These are phyloP conservation scores for Ceratoteleas bidentatus DNA, from an alignment of 1,140 invertebrate species.

Conservation along the genomic window DNA sequence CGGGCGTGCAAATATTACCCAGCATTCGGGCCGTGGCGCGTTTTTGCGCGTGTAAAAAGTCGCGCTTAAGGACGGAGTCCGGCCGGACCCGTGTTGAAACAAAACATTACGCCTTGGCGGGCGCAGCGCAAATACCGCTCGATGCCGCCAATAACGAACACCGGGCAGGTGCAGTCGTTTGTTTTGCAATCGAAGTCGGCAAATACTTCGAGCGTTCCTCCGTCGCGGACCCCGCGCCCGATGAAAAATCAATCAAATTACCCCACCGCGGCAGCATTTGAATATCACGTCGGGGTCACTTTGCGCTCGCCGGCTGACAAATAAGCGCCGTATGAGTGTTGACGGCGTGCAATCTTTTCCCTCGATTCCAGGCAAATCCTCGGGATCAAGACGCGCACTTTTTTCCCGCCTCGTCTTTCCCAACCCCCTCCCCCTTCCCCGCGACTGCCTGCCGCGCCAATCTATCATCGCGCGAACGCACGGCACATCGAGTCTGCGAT, in stretches of 20 bases:
- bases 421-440: constrained; percentile 10
- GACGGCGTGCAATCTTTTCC: constrained; percentile 58
- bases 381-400: constrained; percentile 34
- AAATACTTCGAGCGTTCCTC: constrained; percentile 38
- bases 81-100: too few species aligned
- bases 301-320: constrained; percentile 58
- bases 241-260: constrained; percentile 49
- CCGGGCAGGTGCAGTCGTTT: constrained; percentile 30
- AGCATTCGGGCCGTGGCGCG: background rate
- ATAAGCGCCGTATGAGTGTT: constrained; percentile 63
- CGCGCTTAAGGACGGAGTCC: constrained; percentile 3
- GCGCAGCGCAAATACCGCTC: constrained; percentile 55
- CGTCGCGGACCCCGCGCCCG: background rate
- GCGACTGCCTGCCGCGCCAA: constrained; percentile 24
- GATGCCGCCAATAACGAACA: constrained; percentile 54
- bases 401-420: background rate
- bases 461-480: constrained; percentile 69
- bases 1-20: constrained; percentile 33
- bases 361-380: constrained; percentile 45
- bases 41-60: background rate
- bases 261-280: constrained; percentile 10
- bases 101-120: constrained; percentile 7
- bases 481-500: constrained; percentile 19
- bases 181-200: constrained; percentile 60
- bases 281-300: constrained; percentile 31